Percentiles rank a stretch among this genome's conserved stretches.
Conservation (phyloP, 2,888 invertebrate genomes). For the Craniophora ligustri region DNA sequence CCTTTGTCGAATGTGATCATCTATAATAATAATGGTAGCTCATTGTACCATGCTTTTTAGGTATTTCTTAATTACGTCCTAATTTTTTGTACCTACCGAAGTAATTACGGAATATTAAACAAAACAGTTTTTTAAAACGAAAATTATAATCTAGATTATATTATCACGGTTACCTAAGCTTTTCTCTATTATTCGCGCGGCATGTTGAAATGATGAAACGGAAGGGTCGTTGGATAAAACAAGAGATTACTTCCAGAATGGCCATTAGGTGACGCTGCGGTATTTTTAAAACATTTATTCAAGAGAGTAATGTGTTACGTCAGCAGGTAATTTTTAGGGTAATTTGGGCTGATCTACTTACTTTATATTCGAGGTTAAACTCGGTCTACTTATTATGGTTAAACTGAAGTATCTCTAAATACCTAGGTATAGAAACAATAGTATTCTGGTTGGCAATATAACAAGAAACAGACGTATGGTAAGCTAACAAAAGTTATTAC, state of each 20-base stretch:
- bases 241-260: slow-evolving; percentile 55
- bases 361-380: background rate
- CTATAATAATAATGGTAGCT: too few relatives aligned
- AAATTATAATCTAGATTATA: slow-evolving; percentile 11
- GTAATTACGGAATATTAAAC: too few relatives aligned
- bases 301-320: slow-evolving; percentile 45
- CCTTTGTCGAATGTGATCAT: too few relatives aligned
- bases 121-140: too few relatives aligned
- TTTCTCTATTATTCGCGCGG: slow-evolving; percentile 35
- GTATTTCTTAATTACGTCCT: too few relatives aligned
- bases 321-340: slow-evolving; percentile 38
- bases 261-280: slow-evolving; percentile 56
- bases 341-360: slow-evolving; percentile 35
- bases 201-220: slow-evolving; percentile 54
- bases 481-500: too few relatives aligned
- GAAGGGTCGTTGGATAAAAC: slow-evolving; percentile 54
- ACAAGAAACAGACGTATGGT: too few relatives aligned
- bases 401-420: background rate
- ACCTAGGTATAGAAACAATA: background rate
- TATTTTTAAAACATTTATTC: slow-evolving; percentile 56
- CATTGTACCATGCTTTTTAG: too few relatives aligned
- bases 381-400: too few relatives aligned
- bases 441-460: background rate
- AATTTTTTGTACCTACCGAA: too few relatives aligned
- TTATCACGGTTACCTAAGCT: slow-evolving; percentile 12